phyloP scores from a whole-genome alignment of 1,140 invertebrate genomes.

The Tetragnatha versicolor region DNA sequence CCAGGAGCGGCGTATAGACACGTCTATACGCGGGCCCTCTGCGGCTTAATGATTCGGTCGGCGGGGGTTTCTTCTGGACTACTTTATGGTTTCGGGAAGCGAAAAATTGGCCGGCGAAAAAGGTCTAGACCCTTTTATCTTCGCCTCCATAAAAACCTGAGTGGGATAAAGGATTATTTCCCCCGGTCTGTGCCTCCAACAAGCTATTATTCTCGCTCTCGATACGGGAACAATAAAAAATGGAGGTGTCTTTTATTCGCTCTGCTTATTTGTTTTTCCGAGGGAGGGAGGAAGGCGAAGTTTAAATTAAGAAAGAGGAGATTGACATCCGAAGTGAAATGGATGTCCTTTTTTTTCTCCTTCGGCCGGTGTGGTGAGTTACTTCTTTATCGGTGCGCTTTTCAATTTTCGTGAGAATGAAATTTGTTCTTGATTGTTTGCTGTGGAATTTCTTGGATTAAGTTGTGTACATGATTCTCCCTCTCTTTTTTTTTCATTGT shows the following conservation, averaged over 20 bases:
- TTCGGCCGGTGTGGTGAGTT: too few species aligned
- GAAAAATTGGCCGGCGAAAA: slow-evolving; percentile 28
- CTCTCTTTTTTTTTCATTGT: too few species aligned
- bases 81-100: slow-evolving; percentile 34
- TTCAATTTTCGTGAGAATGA: too few species aligned
- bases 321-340: slow-evolving; percentile 20
- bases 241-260: background rate
- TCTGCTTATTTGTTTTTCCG: background rate
- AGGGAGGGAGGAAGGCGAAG: slow-evolving; percentile 1
- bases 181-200: background rate
- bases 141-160: slow-evolving; percentile 37
- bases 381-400: too few species aligned
- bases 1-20: background rate
- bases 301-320: slow-evolving; percentile 43
- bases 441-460: too few species aligned
- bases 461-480: too few species aligned
- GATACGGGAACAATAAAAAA: background rate
- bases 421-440: too few species aligned
- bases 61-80: slow-evolving; percentile 45
- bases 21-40: slow-evolving; percentile 1
- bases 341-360: slow-evolving; percentile 26
- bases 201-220: slow-evolving; percentile 34
- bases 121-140: slow-evolving; percentile 41
- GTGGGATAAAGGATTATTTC: slow-evolving; percentile 51
- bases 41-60: slow-evolving; percentile 49